These are phyloP conservation scores for Eidolon helvum DNA, from an alignment of 2,113 vertebrate genomes.

Conservation along the genomic window DNA sequence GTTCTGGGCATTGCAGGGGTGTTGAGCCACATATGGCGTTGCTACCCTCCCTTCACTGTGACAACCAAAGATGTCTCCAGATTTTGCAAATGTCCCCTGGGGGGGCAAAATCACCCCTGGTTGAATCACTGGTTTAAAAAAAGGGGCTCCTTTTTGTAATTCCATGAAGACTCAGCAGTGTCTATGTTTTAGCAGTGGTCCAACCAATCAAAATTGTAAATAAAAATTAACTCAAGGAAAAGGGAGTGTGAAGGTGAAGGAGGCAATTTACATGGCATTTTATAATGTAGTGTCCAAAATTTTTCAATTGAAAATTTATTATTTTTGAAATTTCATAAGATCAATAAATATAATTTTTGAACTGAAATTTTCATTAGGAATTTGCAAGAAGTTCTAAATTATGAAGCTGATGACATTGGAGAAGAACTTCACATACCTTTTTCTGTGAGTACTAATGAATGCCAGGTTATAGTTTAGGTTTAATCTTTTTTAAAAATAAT, in stretches of 20 bases:
- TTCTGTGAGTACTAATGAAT: slow-evolving; percentile 79
- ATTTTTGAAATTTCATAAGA: neutral
- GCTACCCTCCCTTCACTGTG: neutral
- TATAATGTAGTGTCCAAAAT: neutral
- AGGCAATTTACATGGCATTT: neutral
- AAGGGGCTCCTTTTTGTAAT: neutral
- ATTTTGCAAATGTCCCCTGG: neutral
- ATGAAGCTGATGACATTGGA: slow-evolving; percentile 63
- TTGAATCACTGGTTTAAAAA: neutral
- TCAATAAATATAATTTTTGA: slow-evolving; percentile 31
- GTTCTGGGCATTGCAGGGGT: neutral
- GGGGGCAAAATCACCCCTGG: neutral
- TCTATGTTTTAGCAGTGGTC: neutral
- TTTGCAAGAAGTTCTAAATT: slow-evolving; percentile 80
- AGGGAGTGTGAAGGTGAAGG: neutral
- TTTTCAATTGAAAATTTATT: neutral
- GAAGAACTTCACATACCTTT: slow-evolving; percentile 66
- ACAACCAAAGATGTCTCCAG: neutral
- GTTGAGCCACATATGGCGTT: neutral
- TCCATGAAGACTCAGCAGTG: neutral
- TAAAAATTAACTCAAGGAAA: neutral
- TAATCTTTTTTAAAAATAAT: neutral
- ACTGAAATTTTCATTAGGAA: slow-evolving; percentile 75
- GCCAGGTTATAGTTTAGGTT: neutral
- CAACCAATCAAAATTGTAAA: neutral